Evolutionary conservation across 2,113 vertebrate genomes (phyloP), one percentile per base, ranked within the genome.

Genomic region (Poecile atricapillus): DNA sequence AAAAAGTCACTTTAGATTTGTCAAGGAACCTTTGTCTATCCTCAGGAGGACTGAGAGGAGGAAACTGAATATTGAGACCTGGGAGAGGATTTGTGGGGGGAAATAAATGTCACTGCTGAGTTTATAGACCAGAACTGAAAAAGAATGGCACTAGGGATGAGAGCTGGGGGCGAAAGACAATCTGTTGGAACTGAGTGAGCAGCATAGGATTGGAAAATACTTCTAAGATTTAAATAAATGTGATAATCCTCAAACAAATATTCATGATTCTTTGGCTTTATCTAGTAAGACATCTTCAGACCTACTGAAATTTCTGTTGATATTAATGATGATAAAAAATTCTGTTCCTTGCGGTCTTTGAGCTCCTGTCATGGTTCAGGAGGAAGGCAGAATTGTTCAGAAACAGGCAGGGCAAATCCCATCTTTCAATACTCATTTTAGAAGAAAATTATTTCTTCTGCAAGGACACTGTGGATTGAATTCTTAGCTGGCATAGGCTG

Each of bases 211-310:
- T 94, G 73, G 44, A 62, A 67, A 92, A 19, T 41, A 15, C n/a
- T 95, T 77, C 44, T 78, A 68, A 90, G 47, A 71, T 90, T 71
- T 87, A 78, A 71, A 30, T 75, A 93, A 81, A 81, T 64, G 22
- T 71, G 69, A 44, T 96, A 93, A 94, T 89, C 64, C 53, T 90
- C 44, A 90, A 80, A 85, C 52, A 95, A 95, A 89, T 68, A 82
- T 79, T 77, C 53, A 68, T 35, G 21, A 49, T 79, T 93, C 43
- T 83, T 83, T 71, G 53, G 10, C 22, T 27, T 94, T 93, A 78
- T 83, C 50, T 33, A 83, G 64, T 83, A 87, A 68, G 64, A 53
- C 15, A 71, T 41, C 18, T 93, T 74, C 28, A 68, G 68, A 81
- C 28, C 20, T 62, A 27, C 35, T 43, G 43, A 89, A 82, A 71